Conservation (phyloP, 2,888 invertebrate genomes). For the Diachrysia chrysitis region DNA sequence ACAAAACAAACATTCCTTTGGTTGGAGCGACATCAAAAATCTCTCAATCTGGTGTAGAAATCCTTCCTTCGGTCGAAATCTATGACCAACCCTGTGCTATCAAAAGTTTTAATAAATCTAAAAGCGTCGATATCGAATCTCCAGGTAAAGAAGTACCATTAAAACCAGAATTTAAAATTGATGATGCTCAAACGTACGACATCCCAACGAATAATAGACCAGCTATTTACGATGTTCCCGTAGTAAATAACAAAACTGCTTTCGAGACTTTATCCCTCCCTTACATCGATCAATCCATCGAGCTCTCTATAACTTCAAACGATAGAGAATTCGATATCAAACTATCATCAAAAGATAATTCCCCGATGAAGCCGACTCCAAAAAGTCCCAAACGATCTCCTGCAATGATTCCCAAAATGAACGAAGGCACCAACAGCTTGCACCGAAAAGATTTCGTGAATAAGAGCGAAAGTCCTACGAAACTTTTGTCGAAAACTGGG, state of each 20-base stretch:
- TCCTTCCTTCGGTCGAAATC: constrained; percentile 83
- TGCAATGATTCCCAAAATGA: constrained; percentile 72
- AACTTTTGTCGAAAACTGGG: constrained; percentile 75
- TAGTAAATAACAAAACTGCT: constrained; percentile 79
- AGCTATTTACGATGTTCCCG: constrained; percentile 85
- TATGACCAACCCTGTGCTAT: constrained; percentile 80
- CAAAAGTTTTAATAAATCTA: constrained; percentile 68
- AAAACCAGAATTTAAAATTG: constrained; percentile 80
- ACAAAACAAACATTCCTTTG: constrained; percentile 84
- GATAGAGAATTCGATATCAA: constrained; percentile 87
- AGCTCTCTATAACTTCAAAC: constrained; percentile 84
- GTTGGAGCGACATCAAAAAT: constrained; percentile 87
- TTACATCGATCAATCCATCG: constrained; percentile 86
- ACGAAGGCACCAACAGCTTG: constrained; percentile 79
- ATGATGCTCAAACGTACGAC: constrained; percentile 80
- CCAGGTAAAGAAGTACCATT: constrained; percentile 57
- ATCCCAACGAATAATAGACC: constrained; percentile 84
- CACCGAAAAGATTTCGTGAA: constrained; percentile 78
- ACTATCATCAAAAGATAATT: constrained; percentile 80
- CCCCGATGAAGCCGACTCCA: constrained; percentile 74
- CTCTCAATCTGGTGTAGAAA: constrained; percentile 85
- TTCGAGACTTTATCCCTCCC: constrained; percentile 84
- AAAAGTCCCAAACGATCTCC: constrained; percentile 74
- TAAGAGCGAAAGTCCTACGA: constrained; percentile 71
- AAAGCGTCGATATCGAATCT: constrained; percentile 67